These are phyloP conservation scores for Poeciliopsis occidentalis DNA, from an alignment of 2,113 vertebrate genomes.

Conservation along the genomic window DNA sequence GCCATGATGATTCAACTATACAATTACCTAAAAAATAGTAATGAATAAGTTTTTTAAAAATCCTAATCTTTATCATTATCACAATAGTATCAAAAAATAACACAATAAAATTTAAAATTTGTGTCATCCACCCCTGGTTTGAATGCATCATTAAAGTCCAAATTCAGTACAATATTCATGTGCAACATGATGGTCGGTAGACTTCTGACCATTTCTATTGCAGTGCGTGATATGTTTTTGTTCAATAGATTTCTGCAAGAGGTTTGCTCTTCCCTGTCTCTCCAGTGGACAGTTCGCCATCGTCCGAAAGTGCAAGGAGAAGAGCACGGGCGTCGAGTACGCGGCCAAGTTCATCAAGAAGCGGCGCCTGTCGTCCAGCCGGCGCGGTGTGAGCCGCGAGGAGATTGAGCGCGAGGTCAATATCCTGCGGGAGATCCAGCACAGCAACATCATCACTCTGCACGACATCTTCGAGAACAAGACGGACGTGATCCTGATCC, in stretches of 20 bases:
- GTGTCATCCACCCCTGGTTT: too few relatives aligned
- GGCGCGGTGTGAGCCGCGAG: conserved; percentile 93
- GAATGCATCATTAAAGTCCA: too few relatives aligned
- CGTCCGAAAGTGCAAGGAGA: conserved; percentile 92
- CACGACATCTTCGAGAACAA: conserved; percentile 99
- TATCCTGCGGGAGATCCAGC: conserved; percentile 95
- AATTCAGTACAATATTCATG: not conserved
- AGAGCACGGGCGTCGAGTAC: conserved; percentile 84
- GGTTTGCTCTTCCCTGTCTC: not conserved
- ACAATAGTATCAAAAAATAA: too few relatives aligned
- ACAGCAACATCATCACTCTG: conserved; percentile 97
- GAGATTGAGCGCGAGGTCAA: conserved; percentile 97
- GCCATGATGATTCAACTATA: too few relatives aligned
- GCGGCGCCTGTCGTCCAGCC: conserved; percentile 92
- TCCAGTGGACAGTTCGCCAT: conserved; percentile 94
- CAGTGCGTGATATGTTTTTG: not conserved
- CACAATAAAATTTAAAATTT: too few relatives aligned
- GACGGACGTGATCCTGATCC: conserved; percentile 96
- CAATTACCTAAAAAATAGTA: too few relatives aligned
- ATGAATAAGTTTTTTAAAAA: too few relatives aligned
- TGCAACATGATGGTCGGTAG: not conserved
- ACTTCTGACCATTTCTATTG: not conserved
- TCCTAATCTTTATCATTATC: too few relatives aligned
- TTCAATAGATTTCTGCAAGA: not conserved
- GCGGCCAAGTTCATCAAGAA: conserved; percentile 99